A percentile compares a stretch with the other conserved stretches of the same genome.
These are phyloP conservation scores for Oreochromis niloticus DNA, from an alignment of 2,113 vertebrate species.

Conservation along the genomic window DNA sequence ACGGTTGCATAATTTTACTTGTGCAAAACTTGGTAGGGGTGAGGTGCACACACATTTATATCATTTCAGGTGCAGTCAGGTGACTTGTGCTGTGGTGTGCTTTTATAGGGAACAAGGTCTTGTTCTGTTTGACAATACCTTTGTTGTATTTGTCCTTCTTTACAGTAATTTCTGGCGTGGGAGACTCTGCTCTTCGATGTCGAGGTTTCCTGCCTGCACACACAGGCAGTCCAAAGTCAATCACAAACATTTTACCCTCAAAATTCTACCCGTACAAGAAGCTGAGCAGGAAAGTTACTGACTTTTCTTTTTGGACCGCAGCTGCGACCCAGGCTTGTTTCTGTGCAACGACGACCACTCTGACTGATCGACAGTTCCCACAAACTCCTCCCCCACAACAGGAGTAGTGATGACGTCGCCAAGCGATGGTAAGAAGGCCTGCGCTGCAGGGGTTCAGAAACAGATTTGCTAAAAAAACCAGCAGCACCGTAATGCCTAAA, in stretches of 20 bases:
- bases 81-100: neutral
- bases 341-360: slow-evolving; percentile 66
- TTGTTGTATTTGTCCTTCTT: slow-evolving; percentile 94
- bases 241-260: neutral
- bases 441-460: slow-evolving; percentile 56
- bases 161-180: slow-evolving; percentile 87
- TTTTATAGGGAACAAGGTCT: neutral
- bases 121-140: slow-evolving; percentile 66
- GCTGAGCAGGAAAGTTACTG: neutral
- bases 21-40: neutral
- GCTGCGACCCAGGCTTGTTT: slow-evolving; percentile 69
- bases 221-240: neutral
- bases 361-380: slow-evolving; percentile 80
- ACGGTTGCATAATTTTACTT: neutral
- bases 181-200: slow-evolving; percentile 83
- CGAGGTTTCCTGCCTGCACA: slow-evolving; percentile 82
- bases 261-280: neutral
- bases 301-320: slow-evolving; percentile 88
- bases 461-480: slow-evolving; percentile 27
- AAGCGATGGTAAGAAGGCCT: slow-evolving; percentile 74
- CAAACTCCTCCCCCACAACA: slow-evolving; percentile 82
- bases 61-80: neutral
- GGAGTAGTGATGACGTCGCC: slow-evolving; percentile 80
- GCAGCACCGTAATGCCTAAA: slow-evolving; percentile 21
- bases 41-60: neutral